Evolutionary conservation across 2,113 vertebrate species (phyloP).

Genomic region (Nycticorax nycticorax): DNA sequence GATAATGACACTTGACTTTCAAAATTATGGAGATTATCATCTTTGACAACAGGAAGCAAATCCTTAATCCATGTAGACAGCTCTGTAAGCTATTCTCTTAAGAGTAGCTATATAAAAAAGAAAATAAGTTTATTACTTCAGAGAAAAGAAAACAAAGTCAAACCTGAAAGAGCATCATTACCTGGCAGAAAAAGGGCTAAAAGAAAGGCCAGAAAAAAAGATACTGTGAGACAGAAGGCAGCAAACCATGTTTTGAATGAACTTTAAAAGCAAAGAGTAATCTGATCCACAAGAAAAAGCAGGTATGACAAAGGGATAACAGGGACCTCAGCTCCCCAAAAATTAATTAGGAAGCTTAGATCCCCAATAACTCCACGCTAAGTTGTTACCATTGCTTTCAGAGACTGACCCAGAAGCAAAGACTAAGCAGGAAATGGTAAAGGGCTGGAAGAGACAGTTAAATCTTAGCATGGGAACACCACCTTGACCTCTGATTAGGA

Average conservation of each 20-base stretch:
- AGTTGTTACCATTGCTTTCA: background rate
- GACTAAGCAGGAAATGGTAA: background rate
- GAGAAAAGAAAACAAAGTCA: background rate
- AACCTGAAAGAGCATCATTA: background rate
- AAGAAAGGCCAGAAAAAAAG: background rate
- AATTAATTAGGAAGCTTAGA: background rate
- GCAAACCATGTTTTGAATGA: background rate
- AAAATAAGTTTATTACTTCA: background rate
- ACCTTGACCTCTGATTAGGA: background rate
- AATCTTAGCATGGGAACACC: background rate
- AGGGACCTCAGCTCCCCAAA: background rate
- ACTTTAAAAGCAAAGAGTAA: background rate
- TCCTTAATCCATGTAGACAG: background rate
- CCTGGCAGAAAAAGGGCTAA: background rate
- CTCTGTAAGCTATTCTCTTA: background rate
- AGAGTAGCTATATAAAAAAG: background rate
- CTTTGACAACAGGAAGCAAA: background rate
- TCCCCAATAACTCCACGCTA: background rate
- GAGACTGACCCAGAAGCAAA: background rate
- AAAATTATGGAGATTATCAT: background rate
- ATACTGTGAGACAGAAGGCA: background rate
- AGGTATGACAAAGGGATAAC: background rate
- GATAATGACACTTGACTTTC: background rate
- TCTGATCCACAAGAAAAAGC: background rate
- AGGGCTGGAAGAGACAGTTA: background rate